Evolutionary conservation across 2,888 invertebrate genomes (phyloP), one percentile per base, ranked within the genome.

Genomic region (Cheilosia urbana): DNA sequence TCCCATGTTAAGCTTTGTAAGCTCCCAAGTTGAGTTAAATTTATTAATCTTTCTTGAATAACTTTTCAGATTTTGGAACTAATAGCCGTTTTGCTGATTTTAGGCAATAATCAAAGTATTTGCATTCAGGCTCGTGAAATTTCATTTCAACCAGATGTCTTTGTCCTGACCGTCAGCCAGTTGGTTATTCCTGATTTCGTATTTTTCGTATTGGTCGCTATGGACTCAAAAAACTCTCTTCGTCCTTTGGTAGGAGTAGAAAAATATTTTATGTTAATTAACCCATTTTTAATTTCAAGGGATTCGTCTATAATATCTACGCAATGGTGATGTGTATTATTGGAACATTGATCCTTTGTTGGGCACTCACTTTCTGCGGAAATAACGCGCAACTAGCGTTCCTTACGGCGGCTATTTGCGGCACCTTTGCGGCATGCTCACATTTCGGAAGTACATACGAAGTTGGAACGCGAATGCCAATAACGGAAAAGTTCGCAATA

Each of bases 361-460:
- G 17, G 4, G 30, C 63, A 3, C 2, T 63, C 17, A 34, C 47
- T 17, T 57, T 65, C 24, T 75, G 73, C 15, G 63, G 45, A 9
- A 55, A 63, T 17, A 34, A 7, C 3, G 9, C 73, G 13, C 53
- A 65, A 24, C 0, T 37, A 15, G 0, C 13, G 0, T 73, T 47
- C 2, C 5, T 65, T 37, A 0, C 24, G 11, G 55, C 63, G 15
- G 37, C 2, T 19, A 15, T 55, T 1, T 47, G 34, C 4, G 45
- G 24, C 19, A 1, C 37, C 5, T 11, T 75, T 7, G 63, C 55
- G 17, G 47, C 40, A 1, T 0, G 24, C 5, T 3, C 27, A 3
- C 75, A 75, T 75, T 75, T 75, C 17, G 47, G 57, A 24, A 75
- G 37, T 5, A n/a, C 58, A 4, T 75, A 27, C 13, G 65, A 75